These are phyloP conservation scores for Psittacara wagleri DNA, from an alignment of 2,113 vertebrate species.

Conservation along the genomic window DNA sequence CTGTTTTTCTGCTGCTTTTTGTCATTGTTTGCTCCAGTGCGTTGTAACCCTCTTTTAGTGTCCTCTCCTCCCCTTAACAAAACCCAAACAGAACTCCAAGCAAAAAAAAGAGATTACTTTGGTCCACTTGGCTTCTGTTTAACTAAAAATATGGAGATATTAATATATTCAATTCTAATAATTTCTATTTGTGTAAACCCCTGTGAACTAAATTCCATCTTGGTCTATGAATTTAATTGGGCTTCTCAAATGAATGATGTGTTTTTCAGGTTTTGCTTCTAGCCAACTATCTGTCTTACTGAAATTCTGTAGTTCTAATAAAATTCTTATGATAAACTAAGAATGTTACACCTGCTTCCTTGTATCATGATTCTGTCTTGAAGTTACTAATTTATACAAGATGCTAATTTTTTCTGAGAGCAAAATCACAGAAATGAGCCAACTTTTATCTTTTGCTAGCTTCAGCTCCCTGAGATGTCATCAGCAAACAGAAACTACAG, in stretches of 20 bases:
- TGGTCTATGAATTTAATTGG: neutral
- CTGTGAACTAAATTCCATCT: neutral
- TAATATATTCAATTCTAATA: neutral
- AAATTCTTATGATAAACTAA: neutral
- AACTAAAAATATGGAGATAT: neutral
- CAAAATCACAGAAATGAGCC: neutral
- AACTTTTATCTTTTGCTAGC: neutral
- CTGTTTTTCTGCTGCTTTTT: neutral
- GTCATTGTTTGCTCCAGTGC: neutral
- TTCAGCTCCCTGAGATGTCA: neutral
- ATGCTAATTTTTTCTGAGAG: neutral
- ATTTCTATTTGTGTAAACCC: neutral
- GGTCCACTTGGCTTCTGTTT: neutral
- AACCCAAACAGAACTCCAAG: neutral
- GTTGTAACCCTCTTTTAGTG: neutral
- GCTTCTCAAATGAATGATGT: neutral
- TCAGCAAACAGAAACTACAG: neutral
- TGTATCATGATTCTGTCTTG: neutral
- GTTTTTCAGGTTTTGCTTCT: neutral
- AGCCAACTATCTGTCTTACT: neutral
- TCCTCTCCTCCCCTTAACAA: neutral
- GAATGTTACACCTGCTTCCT: neutral
- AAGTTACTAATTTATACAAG: neutral
- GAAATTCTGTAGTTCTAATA: neutral
- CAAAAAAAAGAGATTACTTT: neutral